These are phyloP conservation scores for Troides oblongomaculatus DNA, from an alignment of 2,888 invertebrate genomes.

Conservation along the genomic window DNA sequence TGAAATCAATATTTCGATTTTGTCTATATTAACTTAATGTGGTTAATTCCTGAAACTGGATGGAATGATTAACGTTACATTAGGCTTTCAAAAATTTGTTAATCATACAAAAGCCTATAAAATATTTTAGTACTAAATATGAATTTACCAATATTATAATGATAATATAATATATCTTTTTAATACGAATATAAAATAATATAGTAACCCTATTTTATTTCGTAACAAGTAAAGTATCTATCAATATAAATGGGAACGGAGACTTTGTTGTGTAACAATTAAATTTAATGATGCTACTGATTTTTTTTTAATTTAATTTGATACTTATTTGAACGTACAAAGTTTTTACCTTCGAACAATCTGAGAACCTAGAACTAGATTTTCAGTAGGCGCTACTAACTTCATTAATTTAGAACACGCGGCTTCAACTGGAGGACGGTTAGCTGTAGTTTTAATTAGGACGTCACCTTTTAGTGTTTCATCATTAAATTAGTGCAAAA, in stretches of 20 bases:
- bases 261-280: neutral
- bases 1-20: no score
- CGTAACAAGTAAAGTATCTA: no score
- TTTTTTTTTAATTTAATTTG: neutral
- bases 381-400: slow-evolving; percentile 38
- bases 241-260: neutral
- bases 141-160: no score
- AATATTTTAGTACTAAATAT: no score
- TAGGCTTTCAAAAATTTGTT: no score
- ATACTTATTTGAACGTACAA: neutral
- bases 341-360: slow-evolving; percentile 4
- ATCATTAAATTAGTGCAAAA: slow-evolving; percentile 12
- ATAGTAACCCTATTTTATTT: no score
- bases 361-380: slow-evolving; percentile 33
- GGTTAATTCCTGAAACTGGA: no score
- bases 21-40: no score
- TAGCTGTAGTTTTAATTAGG: slow-evolving; percentile 34
- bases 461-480: slow-evolving; percentile 21
- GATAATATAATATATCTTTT: no score
- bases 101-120: no score
- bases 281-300: neutral
- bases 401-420: slow-evolving; percentile 44
- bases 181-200: no score
- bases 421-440: slow-evolving; percentile 39
- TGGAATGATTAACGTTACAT: no score